phyloP scores from a whole-genome alignment of 2,797 vertebrate species.

The Florisuga fusca region DNA sequence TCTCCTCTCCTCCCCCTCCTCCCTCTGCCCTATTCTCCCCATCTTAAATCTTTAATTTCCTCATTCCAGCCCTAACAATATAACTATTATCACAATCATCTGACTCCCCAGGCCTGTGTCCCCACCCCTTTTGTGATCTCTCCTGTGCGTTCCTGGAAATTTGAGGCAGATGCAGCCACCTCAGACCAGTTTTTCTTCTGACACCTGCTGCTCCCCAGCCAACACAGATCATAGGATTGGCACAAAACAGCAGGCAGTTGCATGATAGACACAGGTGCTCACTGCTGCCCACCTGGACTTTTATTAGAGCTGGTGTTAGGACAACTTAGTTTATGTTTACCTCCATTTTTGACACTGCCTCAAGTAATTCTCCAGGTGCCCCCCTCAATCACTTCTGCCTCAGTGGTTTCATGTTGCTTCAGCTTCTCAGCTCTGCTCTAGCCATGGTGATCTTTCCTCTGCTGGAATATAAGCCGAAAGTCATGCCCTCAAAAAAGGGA shows the following conservation, averaged over 20 bases:
- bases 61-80: constrained; percentile 64
- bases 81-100: constrained; percentile 38
- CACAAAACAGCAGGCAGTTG: not conserved
- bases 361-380: not conserved
- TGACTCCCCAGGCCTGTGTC: not conserved
- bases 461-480: not conserved
- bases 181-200: constrained; percentile 15
- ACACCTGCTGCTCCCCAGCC: not conserved
- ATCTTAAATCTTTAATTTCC: constrained; percentile 46
- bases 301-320: not conserved
- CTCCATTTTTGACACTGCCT: not conserved
- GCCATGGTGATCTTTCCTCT: not conserved
- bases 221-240: fast-evolving
- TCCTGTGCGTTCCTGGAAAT: not conserved
- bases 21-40: not conserved
- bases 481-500: not conserved
- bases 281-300: not conserved
- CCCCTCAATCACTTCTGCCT: not conserved
- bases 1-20: too few relatives aligned
- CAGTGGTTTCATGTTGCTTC: not conserved
- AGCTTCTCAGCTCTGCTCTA: not conserved
- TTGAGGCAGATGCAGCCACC: constrained; percentile 31
- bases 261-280: not conserved
- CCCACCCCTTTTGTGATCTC: constrained; percentile 21
- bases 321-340: not conserved